Evolutionary conservation across 2,888 invertebrate genomes (phyloP).

Genomic region (Eulithis prunata): DNA sequence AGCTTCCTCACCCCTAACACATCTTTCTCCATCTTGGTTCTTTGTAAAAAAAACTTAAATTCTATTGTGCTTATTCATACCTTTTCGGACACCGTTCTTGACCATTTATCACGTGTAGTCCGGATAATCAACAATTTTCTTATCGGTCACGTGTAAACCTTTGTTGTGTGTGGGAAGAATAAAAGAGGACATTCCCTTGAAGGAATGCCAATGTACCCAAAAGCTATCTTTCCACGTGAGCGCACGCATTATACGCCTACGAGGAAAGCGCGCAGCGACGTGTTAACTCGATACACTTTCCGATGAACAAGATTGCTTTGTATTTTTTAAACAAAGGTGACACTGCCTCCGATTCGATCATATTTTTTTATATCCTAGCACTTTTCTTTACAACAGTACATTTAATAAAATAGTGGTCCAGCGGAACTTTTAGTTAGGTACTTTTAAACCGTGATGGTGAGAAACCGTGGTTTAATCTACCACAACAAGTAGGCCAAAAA

Average conservation of each 20-base stretch:
- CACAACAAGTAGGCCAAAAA: too few species aligned
- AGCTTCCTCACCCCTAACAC: too few species aligned
- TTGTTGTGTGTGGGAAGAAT: too few species aligned
- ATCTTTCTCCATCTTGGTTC: too few species aligned
- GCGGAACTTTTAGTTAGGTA: too few species aligned
- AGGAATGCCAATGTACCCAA: background rate
- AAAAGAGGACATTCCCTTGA: background rate
- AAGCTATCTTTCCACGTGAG: slow-evolving; percentile 33
- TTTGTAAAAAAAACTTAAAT: too few species aligned
- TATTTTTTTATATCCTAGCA: too few species aligned
- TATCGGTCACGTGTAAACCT: background rate
- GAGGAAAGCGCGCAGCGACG: slow-evolving; percentile 15
- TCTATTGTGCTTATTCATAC: too few species aligned
- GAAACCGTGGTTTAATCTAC: too few species aligned
- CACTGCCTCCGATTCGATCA: background rate
- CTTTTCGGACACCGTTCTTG: slow-evolving; percentile 9
- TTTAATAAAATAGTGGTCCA: too few species aligned
- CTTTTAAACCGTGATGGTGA: too few species aligned
- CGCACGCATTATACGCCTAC: slow-evolving; percentile 17
- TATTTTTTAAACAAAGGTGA: slow-evolving; percentile 20
- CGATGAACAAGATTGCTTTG: slow-evolving; percentile 17
- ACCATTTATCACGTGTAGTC: slow-evolving; percentile 26
- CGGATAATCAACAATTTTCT: background rate
- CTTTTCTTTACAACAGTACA: too few species aligned
- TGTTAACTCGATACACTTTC: slow-evolving; percentile 25